These are phyloP conservation scores for Hypsopygia costalis DNA, from an alignment of 2,888 invertebrate genomes.

Conservation along the genomic window DNA sequence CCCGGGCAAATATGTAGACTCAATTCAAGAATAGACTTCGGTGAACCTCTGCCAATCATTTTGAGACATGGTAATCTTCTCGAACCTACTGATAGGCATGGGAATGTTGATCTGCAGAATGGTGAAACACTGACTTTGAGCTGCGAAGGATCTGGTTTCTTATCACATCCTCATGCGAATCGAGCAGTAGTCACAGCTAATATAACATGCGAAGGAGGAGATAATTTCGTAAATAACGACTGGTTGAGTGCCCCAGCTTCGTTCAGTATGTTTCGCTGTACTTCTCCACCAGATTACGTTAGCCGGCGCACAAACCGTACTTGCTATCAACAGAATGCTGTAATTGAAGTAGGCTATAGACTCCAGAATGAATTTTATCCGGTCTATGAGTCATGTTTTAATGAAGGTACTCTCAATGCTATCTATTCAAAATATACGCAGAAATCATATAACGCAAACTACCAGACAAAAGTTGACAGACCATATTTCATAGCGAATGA, in stretches of 20 bases:
- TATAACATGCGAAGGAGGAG: conserved; percentile 47
- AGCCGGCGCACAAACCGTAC: conserved; percentile 47
- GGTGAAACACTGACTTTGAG: conserved; percentile 55
- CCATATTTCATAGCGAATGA: conserved; percentile 55
- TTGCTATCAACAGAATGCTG: conserved; percentile 44
- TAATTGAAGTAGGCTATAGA: conserved; percentile 64
- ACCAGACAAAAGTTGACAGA: conserved; percentile 53
- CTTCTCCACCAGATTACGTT: conserved; percentile 37
- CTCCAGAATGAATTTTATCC: conserved; percentile 47
- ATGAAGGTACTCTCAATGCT: conserved; percentile 38
- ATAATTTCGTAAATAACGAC: conserved; percentile 48
- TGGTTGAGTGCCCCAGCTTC: conserved; percentile 46
- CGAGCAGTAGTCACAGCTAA: conserved; percentile 33
- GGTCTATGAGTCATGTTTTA: conserved; percentile 62
- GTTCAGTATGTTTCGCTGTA: conserved; percentile 49
- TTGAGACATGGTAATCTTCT: conserved; percentile 46
- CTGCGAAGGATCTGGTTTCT: conserved; percentile 42
- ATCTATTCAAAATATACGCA: conserved; percentile 65
- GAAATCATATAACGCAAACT: conserved; percentile 61
- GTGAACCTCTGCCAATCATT: conserved; percentile 56
- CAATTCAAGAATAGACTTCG: conserved; percentile 49
- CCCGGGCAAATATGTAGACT: conserved; percentile 41
- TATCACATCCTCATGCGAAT: conserved; percentile 44
- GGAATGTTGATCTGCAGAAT: conserved; percentile 44
- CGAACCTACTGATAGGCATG: conserved; percentile 52